Evolutionary conservation across 2,888 invertebrate species (phyloP).

Genomic region (Galerucella pusilla): DNA sequence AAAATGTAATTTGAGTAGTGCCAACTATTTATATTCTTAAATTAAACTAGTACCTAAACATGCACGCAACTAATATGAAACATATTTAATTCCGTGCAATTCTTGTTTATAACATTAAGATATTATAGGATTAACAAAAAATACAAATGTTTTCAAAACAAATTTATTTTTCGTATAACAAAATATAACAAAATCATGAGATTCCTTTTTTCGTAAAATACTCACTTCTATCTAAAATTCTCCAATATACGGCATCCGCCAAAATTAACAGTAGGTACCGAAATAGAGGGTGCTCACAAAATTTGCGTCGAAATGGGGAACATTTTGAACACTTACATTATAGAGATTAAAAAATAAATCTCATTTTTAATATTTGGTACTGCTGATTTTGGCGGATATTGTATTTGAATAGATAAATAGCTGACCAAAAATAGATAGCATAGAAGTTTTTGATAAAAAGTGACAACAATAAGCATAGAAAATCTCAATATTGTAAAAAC

Average conservation of each 20-base stretch:
- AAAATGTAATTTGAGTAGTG: too few relatives aligned
- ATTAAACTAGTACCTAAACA: too few relatives aligned
- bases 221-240: slow-evolving; percentile 5
- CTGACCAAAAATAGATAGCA: neutral
- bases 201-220: slow-evolving; percentile 18
- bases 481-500: neutral
- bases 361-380: too few relatives aligned
- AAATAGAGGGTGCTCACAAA: too few relatives aligned
- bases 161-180: slow-evolving; percentile 29
- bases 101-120: neutral
- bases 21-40: too few relatives aligned
- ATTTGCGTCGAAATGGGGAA: too few relatives aligned
- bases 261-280: too few relatives aligned
- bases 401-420: neutral
- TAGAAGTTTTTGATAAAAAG: neutral
- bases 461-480: slow-evolving; percentile 1
- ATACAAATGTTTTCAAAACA: slow-evolving; percentile 23
- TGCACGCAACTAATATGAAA: neutral
- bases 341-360: too few relatives aligned
- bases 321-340: too few relatives aligned
- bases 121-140: neutral
- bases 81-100: neutral
- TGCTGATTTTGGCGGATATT: too few relatives aligned
- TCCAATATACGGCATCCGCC: neutral
- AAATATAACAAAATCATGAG: slow-evolving; percentile 33